Evolutionary conservation across 2,888 invertebrate genomes (phyloP), one percentile per base, ranked within the genome.

Genomic region (Caenorhabditis uteleia): DNA sequence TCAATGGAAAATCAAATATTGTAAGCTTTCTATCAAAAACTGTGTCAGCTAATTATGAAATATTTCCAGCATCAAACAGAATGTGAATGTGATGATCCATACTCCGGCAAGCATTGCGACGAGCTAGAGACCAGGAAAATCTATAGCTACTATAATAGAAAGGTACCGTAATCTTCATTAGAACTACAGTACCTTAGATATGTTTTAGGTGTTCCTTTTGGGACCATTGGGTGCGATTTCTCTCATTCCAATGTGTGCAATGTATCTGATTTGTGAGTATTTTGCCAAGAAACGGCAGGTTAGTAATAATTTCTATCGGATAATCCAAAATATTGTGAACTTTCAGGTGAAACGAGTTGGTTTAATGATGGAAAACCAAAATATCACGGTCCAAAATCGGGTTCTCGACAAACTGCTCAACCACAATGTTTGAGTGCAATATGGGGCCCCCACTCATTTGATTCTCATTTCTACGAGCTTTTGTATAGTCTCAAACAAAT

Each of bases 161-260:
- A 70, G 54, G 71, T 68, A n/a, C 25, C 16, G 26, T 29, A 20
- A 26, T 33, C 49, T 31, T 51, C 29, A 44, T 20, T 5, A 10
- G 3, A 1, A 31, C n/a, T 44, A 3, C 12, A 20, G 2, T 10
- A 40, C 12, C 43, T 20, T 29, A 1, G 2, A 27, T 4, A 12
- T 29, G n/a, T 47, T 75, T 61, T 45, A 75, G 75, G 78, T 71
- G n/a, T 70, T 73, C 29, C 65, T 74, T 14, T 62, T 81, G 8
- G 81, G 81, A 8, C 81, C 81, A n/a, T 68, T 81, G 14, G 81
- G 81, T 21, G 77, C 74, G 10, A 57, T 81, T 3, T 61, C 70
- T 16, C 51, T 81, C 12, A 73, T 81, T 26, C 81, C 81, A 4
- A 74, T 81, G 74, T 66, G 78, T 49, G 48, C 65, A 18, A 60